Percentiles rank a stretch among this genome's conserved stretches.
These are phyloP conservation scores for Macrostomum cliftonense DNA, from an alignment of 2,888 invertebrate genomes.

Conservation along the genomic window DNA sequence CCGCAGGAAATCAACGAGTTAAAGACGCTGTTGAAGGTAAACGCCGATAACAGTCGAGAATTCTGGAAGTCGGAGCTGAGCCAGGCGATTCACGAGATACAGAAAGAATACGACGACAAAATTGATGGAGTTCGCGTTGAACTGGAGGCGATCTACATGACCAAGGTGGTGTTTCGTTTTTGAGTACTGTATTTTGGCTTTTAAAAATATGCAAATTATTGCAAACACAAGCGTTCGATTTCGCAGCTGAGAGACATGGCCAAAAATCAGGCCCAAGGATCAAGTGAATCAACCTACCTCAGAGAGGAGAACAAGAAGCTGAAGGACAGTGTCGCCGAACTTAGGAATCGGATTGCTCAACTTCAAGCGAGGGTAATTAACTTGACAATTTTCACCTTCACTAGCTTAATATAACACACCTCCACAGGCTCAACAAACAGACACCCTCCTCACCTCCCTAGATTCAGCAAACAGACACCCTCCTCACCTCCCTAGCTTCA, in stretches of 20 bases:
- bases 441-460: too few species aligned
- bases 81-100: slow-evolving; percentile 41
- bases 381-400: too few species aligned
- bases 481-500: too few species aligned
- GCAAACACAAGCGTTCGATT: too few species aligned
- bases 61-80: slow-evolving; percentile 43
- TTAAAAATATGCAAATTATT: too few species aligned
- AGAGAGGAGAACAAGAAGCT: slow-evolving; percentile 40
- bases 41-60: slow-evolving; percentile 42
- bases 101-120: slow-evolving; percentile 40
- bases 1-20: slow-evolving; percentile 40
- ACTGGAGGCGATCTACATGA: slow-evolving; percentile 41
- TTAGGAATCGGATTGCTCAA: slow-evolving; percentile 38
- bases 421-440: too few species aligned
- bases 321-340: slow-evolving; percentile 29
- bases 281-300: slow-evolving; percentile 36
- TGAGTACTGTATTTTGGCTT: too few species aligned
- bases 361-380: slow-evolving; percentile 37
- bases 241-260: too few species aligned
- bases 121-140: slow-evolving; percentile 37
- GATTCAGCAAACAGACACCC: too few species aligned
- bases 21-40: slow-evolving; percentile 39
- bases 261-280: too few species aligned
- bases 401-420: too few species aligned
- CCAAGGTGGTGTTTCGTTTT: slow-evolving; percentile 41